Percentiles rank a stretch among this genome's conserved stretches.
These are phyloP conservation scores for Intoshia linei DNA, from an alignment of 1,140 invertebrate species.

Conservation along the genomic window DNA sequence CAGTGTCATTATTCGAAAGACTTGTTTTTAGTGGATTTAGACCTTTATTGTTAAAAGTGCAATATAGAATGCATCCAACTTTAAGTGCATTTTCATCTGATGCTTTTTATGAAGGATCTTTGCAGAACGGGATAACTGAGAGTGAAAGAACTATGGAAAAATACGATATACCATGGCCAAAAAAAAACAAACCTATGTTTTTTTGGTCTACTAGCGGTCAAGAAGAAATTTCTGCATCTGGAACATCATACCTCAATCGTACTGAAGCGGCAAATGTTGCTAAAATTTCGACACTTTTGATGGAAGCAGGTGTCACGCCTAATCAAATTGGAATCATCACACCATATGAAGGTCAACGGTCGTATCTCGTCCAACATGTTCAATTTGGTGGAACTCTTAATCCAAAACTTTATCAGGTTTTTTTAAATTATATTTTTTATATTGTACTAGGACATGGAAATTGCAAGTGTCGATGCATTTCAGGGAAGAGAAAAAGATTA, in stretches of 20 bases:
- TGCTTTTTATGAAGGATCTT: conserved; percentile 90
- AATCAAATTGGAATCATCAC: conserved; percentile 98
- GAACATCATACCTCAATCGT: conserved; percentile 83
- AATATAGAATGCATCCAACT: conserved; percentile 86
- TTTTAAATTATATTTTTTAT: neutral
- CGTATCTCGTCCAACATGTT: conserved; percentile 87
- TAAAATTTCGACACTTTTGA: conserved; percentile 35
- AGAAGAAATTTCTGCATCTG: conserved; percentile 86
- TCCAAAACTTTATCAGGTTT: conserved; percentile 56
- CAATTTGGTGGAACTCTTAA: conserved; percentile 86
- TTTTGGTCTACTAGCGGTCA: conserved; percentile 84
- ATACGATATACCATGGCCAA: conserved; percentile 88
- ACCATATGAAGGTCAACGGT: conserved; percentile 89
- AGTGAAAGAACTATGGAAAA: conserved; percentile 51
- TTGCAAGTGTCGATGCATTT: conserved; percentile 94
- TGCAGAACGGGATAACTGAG: conserved; percentile 87
- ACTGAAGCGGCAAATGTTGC: conserved; percentile 94
- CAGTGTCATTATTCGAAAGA: conserved; percentile 80
- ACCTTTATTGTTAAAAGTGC: conserved; percentile 32
- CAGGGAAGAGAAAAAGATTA: conserved; percentile 79
- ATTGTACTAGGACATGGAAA: conserved; percentile 48
- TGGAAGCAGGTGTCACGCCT: conserved; percentile 68
- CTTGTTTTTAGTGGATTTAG: conserved; percentile 53
- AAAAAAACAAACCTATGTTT: conserved; percentile 79
- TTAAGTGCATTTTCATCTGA: conserved; percentile 85